Conservation (phyloP, 2,797 vertebrate species). For the Carduelis carduelis region DNA sequence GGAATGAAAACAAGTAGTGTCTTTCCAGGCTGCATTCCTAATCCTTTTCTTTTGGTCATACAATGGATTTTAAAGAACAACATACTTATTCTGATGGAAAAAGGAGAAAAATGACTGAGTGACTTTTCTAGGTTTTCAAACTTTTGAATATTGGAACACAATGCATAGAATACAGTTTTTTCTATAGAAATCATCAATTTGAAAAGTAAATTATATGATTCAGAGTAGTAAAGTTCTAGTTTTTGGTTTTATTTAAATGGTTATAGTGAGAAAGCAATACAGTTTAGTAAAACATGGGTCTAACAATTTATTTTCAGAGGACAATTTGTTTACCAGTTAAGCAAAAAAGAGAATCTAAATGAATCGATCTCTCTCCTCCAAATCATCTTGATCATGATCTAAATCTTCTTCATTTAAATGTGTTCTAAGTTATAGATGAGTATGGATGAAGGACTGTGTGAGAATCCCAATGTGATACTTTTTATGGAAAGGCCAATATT, state of each 20-base stretch:
- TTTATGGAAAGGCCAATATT: neutral
- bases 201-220: neutral
- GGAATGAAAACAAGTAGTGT: neutral
- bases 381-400: neutral
- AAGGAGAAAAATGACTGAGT: neutral
- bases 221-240: neutral
- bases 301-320: neutral
- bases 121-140: neutral
- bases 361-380: neutral
- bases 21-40: neutral
- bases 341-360: neutral
- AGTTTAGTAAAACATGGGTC: neutral
- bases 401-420: neutral
- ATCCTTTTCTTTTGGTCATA: neutral
- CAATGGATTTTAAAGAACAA: neutral
- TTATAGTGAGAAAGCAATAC: neutral
- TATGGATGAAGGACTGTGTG: neutral
- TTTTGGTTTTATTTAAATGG: neutral
- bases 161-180: neutral
- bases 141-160: neutral
- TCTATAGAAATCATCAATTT: neutral
- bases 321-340: neutral
- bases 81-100: neutral
- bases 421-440: neutral
- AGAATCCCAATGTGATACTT: neutral